Conservation (phyloP, 2,888 invertebrate genomes). For the Leucozona laternaria region DNA sequence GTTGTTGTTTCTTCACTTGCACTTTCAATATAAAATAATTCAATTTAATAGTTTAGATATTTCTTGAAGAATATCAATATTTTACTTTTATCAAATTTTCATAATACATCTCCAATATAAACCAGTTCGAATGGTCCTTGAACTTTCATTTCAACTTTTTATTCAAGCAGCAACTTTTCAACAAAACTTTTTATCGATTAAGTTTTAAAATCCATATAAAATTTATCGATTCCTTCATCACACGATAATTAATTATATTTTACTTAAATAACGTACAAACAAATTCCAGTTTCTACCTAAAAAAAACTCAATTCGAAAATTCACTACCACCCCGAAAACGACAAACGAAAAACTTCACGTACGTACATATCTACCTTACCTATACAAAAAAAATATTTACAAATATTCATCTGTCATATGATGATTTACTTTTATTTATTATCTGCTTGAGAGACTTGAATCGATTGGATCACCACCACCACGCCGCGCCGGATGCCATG, state of each 20-base stretch:
- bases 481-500: too few relatives aligned
- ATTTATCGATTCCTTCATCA: background rate
- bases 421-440: background rate
- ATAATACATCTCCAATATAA: background rate
- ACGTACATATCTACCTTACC: background rate
- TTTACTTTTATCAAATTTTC: background rate
- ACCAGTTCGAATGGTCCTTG: background rate
- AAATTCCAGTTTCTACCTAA: conserved; percentile 59
- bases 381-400: too few relatives aligned
- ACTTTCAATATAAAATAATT: too few relatives aligned
- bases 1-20: too few relatives aligned
- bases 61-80: background rate
- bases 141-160: background rate
- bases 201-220: background rate
- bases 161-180: background rate
- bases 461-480: background rate
- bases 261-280: background rate
- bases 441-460: background rate
- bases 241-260: background rate
- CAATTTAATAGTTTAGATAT: too few relatives aligned
- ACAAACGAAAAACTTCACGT: background rate
- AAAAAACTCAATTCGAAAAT: conserved; percentile 47
- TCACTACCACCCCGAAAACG: background rate
- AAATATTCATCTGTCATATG: background rate
- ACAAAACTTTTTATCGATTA: background rate